Conservation (phyloP, 2,113 vertebrate species). For the Enhydra lutris region DNA sequence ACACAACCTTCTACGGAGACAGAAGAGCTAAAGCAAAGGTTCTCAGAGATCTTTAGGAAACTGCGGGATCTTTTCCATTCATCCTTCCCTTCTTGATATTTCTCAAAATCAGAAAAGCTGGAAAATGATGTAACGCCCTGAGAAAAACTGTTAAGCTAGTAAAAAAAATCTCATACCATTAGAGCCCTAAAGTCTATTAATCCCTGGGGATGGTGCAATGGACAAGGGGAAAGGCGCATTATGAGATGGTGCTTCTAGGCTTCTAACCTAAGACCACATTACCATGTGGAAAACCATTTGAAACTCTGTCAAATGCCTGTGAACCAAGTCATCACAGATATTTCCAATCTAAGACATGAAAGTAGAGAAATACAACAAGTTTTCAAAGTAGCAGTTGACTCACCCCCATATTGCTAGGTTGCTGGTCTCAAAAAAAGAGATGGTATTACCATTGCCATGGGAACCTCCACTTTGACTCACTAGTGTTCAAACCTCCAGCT, state of each 20-base stretch:
- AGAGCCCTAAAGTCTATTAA: background rate
- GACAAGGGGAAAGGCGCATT: background rate
- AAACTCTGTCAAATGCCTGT: background rate
- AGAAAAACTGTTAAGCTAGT: background rate
- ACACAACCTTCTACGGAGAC: background rate
- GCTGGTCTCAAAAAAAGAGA: slow-evolving; percentile 48
- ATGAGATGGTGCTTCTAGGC: background rate
- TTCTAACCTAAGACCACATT: background rate
- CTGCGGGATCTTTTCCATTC: background rate
- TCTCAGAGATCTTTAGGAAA: background rate
- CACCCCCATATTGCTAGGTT: background rate
- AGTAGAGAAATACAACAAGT: background rate
- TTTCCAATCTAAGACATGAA: background rate
- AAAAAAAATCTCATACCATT: background rate
- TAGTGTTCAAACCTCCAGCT: background rate
- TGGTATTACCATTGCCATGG: slow-evolving; percentile 41
- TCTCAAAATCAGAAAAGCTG: background rate
- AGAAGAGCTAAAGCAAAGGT: background rate
- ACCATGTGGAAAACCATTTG: background rate
- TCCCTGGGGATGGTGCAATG: background rate
- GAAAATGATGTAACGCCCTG: background rate
- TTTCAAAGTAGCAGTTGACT: slow-evolving; percentile 38
- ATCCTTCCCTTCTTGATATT: background rate
- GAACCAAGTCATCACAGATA: background rate
- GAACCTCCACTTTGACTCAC: slow-evolving; percentile 53